A percentile compares a stretch with the other conserved stretches of the same genome.
phyloP scores from a whole-genome alignment of 2,888 invertebrate species.

The Eulithis testata region DNA sequence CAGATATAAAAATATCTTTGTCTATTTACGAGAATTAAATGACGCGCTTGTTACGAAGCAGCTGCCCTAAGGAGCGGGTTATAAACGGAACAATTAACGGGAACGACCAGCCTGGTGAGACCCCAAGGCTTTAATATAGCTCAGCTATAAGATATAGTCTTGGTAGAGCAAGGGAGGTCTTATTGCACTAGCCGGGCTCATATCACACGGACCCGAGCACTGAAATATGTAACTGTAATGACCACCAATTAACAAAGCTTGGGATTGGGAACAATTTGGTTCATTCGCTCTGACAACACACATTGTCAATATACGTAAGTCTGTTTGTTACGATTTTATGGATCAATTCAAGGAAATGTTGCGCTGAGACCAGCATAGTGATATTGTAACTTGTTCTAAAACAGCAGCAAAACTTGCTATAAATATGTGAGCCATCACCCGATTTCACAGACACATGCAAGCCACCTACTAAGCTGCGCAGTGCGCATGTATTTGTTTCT shows the following conservation, averaged over 20 bases:
- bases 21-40: constrained; percentile 82
- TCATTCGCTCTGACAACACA: constrained; percentile 53
- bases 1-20: constrained; percentile 83
- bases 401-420: constrained; percentile 6
- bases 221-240: constrained; percentile 80
- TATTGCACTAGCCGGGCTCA: constrained; percentile 53
- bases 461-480: constrained; percentile 21
- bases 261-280: constrained; percentile 69
- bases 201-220: constrained; percentile 66
- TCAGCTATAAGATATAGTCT: constrained; percentile 41
- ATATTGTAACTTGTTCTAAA: background rate
- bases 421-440: constrained; percentile 36
- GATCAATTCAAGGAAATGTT: background rate
- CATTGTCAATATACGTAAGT: background rate
- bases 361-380: too few species aligned
- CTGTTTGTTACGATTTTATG: background rate
- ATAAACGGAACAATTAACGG: constrained; percentile 80
- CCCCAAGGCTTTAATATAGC: constrained; percentile 37
- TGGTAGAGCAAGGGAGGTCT: constrained; percentile 52
- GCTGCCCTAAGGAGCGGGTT: constrained; percentile 79
- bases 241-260: constrained; percentile 79
- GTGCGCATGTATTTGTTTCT: constrained; percentile 24
- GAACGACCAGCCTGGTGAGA: constrained; percentile 59
- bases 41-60: constrained; percentile 77
- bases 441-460: constrained; percentile 19